Conservation (phyloP, 2,113 vertebrate species). For the Thunnus thynnus region DNA sequence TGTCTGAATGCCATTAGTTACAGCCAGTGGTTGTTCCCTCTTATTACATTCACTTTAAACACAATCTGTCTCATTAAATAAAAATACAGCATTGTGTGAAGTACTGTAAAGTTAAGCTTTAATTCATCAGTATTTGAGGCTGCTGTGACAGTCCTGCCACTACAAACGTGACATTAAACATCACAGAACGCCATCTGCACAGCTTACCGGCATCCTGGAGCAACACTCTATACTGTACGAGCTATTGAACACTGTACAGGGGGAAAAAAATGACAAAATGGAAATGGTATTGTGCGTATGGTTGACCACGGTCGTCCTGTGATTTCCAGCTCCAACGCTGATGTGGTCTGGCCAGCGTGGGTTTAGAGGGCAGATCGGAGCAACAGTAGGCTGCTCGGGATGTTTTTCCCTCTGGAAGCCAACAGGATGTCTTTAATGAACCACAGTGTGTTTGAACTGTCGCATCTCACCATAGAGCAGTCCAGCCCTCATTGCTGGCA, state of each 20-base stretch:
- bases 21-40: slow-evolving; percentile 55
- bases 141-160: slow-evolving; percentile 56
- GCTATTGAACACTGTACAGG: slow-evolving; percentile 46
- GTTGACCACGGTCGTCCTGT: slow-evolving; percentile 69
- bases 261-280: slow-evolving; percentile 67
- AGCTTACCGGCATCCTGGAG: slow-evolving; percentile 37
- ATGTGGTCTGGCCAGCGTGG: slow-evolving; percentile 77
- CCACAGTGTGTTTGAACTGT: slow-evolving; percentile 77
- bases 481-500: slow-evolving; percentile 35
- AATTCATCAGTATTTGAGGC: slow-evolving; percentile 23
- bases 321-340: slow-evolving; percentile 66
- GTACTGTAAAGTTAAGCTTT: slow-evolving; percentile 34
- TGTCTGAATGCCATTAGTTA: slow-evolving; percentile 63
- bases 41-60: slow-evolving; percentile 67
- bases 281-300: slow-evolving; percentile 69
- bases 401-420: slow-evolving; percentile 58
- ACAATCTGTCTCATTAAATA: slow-evolving; percentile 65
- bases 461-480: slow-evolving; percentile 61
- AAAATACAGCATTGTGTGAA: slow-evolving; percentile 63
- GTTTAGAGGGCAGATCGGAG: slow-evolving; percentile 70
- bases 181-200: slow-evolving; percentile 63
- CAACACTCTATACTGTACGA: slow-evolving; percentile 29
- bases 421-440: slow-evolving; percentile 82
- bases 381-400: slow-evolving; percentile 62
- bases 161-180: slow-evolving; percentile 73